Evolutionary conservation across 2,888 invertebrate species (phyloP), one percentile per base, ranked within the genome.

Genomic region (Mycalesis mineus): DNA sequence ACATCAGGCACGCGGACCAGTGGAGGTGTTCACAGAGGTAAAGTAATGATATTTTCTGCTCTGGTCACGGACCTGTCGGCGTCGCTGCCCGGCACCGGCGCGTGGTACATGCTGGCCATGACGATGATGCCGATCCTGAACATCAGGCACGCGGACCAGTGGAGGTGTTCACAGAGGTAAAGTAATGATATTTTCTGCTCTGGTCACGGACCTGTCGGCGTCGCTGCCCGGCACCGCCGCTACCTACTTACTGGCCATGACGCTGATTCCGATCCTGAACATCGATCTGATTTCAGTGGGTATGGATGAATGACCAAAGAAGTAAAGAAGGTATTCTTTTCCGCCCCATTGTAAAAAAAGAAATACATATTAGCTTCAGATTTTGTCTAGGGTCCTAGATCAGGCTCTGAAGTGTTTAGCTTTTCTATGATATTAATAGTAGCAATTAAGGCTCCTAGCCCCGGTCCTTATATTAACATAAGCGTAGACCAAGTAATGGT

Each of bases 121-220:
- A 50, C 81, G 5, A 49, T 82, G 5, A 68, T 85, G 48, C 84
- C 86, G 0, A 62, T 85, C 40, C 65, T 82, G 65, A 79, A 69
- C 57, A 9, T 65, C 7, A 67, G 67, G 29, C 69, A 60, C 47
- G 55, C 61, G 37, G n/a, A 65, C 1, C 62, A 63, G 1, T 81
- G 81, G 80, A 65, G 75, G 15, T 79, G 78, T 56, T 73, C 77
- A 0, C 77, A 78, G 1, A 81, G 80, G 84, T 84, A 69, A 7
- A n/a, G n/a, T n/a, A n/a, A n/a, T n/a, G n/a, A 2, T 78, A 45
- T 73, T 73, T 13, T 67, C 70, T 0, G 60, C 70, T 29, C 70
- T n/a, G 31, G 68, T 0, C 65, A 71, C 1, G 1, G 69, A 36
- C 65, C 14, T 15, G 6, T 5, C 9, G 13, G 7, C 39, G 1